These are phyloP conservation scores for Nomada goodeniana DNA, from an alignment of 2,888 invertebrate species.

Conservation along the genomic window DNA sequence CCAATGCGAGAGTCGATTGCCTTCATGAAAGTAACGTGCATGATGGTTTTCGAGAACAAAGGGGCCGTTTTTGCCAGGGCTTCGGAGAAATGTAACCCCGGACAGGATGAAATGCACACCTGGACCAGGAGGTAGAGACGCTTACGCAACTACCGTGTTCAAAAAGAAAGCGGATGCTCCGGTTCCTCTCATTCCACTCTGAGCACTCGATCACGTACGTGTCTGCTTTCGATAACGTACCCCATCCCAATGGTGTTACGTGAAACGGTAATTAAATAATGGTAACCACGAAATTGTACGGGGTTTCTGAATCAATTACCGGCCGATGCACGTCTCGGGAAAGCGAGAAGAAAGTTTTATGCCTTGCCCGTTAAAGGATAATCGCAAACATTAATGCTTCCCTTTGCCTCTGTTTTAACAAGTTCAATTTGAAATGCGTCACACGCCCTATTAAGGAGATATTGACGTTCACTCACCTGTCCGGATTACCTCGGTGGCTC, in stretches of 20 bases:
- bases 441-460: background rate
- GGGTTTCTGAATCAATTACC: no score
- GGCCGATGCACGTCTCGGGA: no score
- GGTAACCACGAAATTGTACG: no score
- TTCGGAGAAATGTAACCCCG: background rate
- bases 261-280: no score
- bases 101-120: conserved; percentile 2
- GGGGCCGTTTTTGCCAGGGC: background rate
- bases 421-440: background rate
- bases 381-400: background rate
- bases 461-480: conserved; percentile 27
- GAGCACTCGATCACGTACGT: background rate
- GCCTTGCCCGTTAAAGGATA: conserved; percentile 5
- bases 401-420: background rate
- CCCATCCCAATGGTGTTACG: no score
- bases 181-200: conserved; percentile 32
- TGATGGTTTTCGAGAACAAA: background rate
- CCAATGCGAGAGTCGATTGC: conserved; percentile 22
- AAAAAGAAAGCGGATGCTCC: conserved; percentile 48
- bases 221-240: no score
- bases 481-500: background rate
- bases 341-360: no score
- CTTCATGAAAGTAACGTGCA: conserved; percentile 2
- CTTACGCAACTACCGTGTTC: conserved; percentile 9
- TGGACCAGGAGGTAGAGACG: background rate